phyloP scores from a whole-genome alignment of 35 echinoderm and acorn worm genomes.

The Ophiothrix spiculata region DNA sequence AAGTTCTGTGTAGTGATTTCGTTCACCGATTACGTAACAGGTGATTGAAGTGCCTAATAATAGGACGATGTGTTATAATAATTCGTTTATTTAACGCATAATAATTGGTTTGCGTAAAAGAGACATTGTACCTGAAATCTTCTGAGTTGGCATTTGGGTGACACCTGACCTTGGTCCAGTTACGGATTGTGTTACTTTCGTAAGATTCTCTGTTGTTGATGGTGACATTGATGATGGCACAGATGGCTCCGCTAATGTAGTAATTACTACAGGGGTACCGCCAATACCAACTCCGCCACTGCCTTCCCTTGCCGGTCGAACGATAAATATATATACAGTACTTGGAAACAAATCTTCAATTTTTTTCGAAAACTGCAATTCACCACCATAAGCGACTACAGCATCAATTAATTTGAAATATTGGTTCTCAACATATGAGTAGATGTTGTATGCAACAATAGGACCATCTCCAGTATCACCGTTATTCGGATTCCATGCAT shows the following conservation, averaged over 20 bases:
- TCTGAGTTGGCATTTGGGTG: neutral
- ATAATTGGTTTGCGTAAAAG: too few relatives aligned
- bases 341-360: neutral
- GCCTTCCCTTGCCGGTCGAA: conserved; percentile 43
- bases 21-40: too few relatives aligned
- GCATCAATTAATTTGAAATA: too few relatives aligned
- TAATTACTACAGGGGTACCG: neutral
- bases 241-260: neutral
- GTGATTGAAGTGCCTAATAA: too few relatives aligned
- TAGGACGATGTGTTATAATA: too few relatives aligned
- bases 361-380: too few relatives aligned
- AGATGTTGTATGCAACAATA: conserved; percentile 9
- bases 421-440: too few relatives aligned
- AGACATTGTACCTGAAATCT: neutral
- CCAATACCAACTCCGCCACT: conserved; percentile 28
- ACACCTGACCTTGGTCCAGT: neutral
- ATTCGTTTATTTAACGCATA: too few relatives aligned
- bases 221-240: neutral
- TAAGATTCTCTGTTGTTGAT: neutral
- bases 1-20: too few relatives aligned
- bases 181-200: neutral
- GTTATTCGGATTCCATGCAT: neutral
- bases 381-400: too few relatives aligned
- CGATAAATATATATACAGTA: conserved; percentile 51
- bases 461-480: conserved; percentile 22